These are phyloP conservation scores for Alexandromys oeconomus DNA, from an alignment of 2,797 vertebrate species.

Conservation along the genomic window DNA sequence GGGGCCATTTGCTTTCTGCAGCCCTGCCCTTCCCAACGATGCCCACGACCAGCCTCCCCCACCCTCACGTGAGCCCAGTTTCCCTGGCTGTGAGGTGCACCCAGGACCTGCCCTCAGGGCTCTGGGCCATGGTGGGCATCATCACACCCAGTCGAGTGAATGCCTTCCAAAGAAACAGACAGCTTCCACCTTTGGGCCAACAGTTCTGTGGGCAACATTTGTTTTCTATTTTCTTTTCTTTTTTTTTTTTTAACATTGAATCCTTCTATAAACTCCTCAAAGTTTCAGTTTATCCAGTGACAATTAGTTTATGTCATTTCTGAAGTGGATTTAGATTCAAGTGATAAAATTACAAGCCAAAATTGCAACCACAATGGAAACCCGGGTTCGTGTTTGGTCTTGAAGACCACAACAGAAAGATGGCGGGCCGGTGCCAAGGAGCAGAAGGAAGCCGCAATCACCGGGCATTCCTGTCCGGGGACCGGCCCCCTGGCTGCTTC, in stretches of 20 bases:
- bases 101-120: conserved; percentile 55
- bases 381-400: conserved; percentile 87
- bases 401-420: conserved; percentile 88
- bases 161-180: conserved; percentile 77
- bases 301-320: conserved; percentile 91
- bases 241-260: conserved; percentile 86
- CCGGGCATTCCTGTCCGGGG: conserved; percentile 11
- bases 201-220: conserved; percentile 87
- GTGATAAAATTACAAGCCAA: conserved; percentile 91
- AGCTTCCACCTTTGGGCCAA: conserved; percentile 86
- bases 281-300: conserved; percentile 88
- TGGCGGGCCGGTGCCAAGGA: conserved; percentile 82
- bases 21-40: neutral
- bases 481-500: conserved; percentile 61
- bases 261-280: conserved; percentile 87
- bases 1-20: neutral
- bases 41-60: neutral
- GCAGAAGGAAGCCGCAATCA: conserved; percentile 78
- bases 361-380: conserved; percentile 90
- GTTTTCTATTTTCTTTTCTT: conserved; percentile 87
- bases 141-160: conserved; percentile 50
- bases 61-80: neutral
- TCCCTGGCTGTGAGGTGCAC: conserved; percentile 81
- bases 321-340: conserved; percentile 91
- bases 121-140: conserved; percentile 64